Base-by-base conservation (phyloP, 2,113 vertebrate genomes). In the Illadopsis cleaveri region DNA sequence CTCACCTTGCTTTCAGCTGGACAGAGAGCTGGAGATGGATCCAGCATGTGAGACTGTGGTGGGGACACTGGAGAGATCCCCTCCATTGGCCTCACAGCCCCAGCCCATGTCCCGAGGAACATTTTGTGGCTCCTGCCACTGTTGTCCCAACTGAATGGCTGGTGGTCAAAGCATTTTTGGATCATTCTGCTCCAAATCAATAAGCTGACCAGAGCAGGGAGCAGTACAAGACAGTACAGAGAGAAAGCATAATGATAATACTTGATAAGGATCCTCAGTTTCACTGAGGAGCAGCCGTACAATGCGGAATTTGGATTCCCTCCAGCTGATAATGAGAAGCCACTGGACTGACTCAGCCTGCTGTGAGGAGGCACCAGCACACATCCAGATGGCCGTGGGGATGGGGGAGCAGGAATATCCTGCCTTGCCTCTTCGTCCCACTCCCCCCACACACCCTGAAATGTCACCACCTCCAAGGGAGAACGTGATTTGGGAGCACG, bases 291-390 rank as follows among this genome's bases (percentile, higher is more conserved):
- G 93, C 90, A 75, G 92, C 51, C 88, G 1, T 83, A 92, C 82
- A 51, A 30, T 75, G 86, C 21, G 7, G 88, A 66, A 88, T 93
- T 96, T 96, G 92, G 92, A 88, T 93, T 93, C 76, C 50, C 76
- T 96, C 96, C 96, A 97, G 93, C 51, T 89, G 94, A 88, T 95
- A 93, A 96, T 94, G 96, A 96, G 96, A 96, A 96, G 93, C 92
- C 96, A 93, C 90, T 95, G 96, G 93, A 95, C 96, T 95, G 96
- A 97, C 86, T 96, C 94, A 96, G 88, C 90, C 88, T 92, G 94
- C 96, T 96, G 91, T 79, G 95, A 90, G 92, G 90, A 96, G 93
- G 96, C 88, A 83, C 21, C 92, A 47, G 76, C 60, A 93, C 94
- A 84, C 92, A 88, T 92, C 96, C 96, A 97, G 96, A 96, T 97